phyloP scores from a whole-genome alignment of 2,113 vertebrate genomes.

The Rhinoderma darwinii region DNA sequence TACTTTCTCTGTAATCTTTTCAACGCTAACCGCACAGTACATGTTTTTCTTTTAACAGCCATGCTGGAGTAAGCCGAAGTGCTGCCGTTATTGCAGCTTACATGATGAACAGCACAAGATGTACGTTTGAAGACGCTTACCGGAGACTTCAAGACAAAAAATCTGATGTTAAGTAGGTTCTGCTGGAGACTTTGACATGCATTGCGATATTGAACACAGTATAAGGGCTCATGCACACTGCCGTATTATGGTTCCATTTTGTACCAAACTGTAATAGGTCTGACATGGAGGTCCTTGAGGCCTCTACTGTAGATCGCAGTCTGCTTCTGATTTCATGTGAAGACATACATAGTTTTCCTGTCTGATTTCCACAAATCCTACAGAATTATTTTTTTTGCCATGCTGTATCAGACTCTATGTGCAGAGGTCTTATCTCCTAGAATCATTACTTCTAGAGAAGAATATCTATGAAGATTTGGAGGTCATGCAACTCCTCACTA shows the following conservation, averaged over 20 bases:
- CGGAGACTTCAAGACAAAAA: constrained; percentile 76
- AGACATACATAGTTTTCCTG: too few relatives aligned
- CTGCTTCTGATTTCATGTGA: not conserved
- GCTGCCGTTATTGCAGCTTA: constrained; percentile 86
- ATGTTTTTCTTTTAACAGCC: constrained; percentile 70
- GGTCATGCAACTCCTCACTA: too few relatives aligned
- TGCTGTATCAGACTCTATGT: too few relatives aligned
- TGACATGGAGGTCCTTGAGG: not conserved
- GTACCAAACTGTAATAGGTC: not conserved
- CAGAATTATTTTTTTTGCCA: not conserved
- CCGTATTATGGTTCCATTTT: too few relatives aligned
- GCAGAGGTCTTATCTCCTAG: too few relatives aligned
- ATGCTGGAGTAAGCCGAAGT: constrained; percentile 89
- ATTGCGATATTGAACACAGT: not conserved
- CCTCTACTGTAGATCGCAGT: not conserved
- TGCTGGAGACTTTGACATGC: not conserved
- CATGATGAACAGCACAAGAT: constrained; percentile 83
- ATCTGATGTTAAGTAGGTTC: constrained; percentile 82
- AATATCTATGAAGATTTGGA: too few relatives aligned
- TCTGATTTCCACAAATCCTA: not conserved
- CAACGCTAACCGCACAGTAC: not conserved
- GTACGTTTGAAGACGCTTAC: constrained; percentile 81
- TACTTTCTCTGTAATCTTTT: not conserved
- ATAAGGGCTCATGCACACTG: too few relatives aligned
- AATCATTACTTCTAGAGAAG: too few relatives aligned